Conservation (phyloP, 2,888 invertebrate genomes). For the Aleiodes alternator region DNA sequence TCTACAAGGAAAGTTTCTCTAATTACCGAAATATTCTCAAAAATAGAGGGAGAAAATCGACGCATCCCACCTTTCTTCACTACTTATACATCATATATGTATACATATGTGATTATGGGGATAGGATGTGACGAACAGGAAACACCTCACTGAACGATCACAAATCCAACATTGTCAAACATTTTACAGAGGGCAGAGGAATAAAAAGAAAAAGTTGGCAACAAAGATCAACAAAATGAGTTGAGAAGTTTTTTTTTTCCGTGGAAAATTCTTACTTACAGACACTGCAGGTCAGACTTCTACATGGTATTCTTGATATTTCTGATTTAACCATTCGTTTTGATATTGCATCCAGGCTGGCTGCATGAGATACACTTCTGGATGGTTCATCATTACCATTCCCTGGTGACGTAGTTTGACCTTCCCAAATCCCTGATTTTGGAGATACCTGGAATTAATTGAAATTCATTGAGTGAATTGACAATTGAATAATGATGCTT, state of each 20-base stretch:
- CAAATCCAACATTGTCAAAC: conserved; percentile 35
- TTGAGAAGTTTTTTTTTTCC: neutral
- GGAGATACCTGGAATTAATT: conserved; percentile 68
- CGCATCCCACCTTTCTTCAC: too few species aligned
- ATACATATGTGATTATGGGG: conserved; percentile 9
- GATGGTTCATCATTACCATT: conserved; percentile 71
- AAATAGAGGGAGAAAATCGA: too few species aligned
- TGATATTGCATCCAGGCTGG: conserved; percentile 80
- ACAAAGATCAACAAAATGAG: neutral
- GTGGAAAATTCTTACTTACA: conserved; percentile 75
- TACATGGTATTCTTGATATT: conserved; percentile 71
- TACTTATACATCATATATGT: neutral
- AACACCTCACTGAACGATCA: conserved; percentile 38
- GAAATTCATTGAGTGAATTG: too few species aligned
- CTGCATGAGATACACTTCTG: conserved; percentile 77
- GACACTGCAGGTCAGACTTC: conserved; percentile 79
- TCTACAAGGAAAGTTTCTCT: too few species aligned
- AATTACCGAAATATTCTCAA: too few species aligned
- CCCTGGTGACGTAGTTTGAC: conserved; percentile 67
- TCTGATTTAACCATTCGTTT: conserved; percentile 72
- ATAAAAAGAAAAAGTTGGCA: neutral
- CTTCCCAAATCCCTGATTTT: conserved; percentile 73
- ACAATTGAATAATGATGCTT: neutral
- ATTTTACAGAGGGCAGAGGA: neutral
- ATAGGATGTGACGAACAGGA: conserved; percentile 16